Percentiles rank a stretch among this genome's conserved stretches.
Conservation (phyloP, 2,888 invertebrate species). For the Thalpophila matura region DNA sequence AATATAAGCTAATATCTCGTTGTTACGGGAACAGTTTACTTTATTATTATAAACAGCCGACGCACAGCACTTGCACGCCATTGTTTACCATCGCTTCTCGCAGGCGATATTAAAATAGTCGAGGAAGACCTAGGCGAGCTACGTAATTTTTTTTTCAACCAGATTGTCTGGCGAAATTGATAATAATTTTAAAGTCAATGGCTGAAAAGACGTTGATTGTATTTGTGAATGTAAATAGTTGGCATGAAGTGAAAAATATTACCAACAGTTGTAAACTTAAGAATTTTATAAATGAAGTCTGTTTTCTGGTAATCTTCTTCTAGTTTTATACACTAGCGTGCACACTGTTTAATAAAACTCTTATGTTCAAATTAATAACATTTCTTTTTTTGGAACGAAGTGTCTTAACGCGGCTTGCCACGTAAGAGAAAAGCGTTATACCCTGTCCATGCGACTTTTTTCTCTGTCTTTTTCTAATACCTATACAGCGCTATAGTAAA, state of each 20-base stretch:
- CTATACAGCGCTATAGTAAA: too few relatives aligned
- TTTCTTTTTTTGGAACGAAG: too few relatives aligned
- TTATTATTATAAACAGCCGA: constrained; percentile 44
- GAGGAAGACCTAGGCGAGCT: constrained; percentile 23
- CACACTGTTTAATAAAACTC: too few relatives aligned
- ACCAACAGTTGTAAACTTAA: constrained; percentile 8
- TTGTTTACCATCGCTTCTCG: constrained; percentile 48
- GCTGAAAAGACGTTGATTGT: not conserved
- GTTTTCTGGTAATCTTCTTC: not conserved
- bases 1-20: constrained; percentile 34
- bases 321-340: not conserved
- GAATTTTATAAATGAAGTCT: not conserved
- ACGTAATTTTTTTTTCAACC: constrained; percentile 7
- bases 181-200: constrained; percentile 17
- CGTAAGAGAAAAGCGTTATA: too few relatives aligned
- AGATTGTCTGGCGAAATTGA: constrained; percentile 4
- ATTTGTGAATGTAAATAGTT: constrained; percentile 23
- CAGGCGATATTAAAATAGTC: constrained; percentile 56
- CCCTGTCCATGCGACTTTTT: too few relatives aligned
- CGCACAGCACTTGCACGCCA: constrained; percentile 9
- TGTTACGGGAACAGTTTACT: constrained; percentile 34
- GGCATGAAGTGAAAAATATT: constrained; percentile 10
- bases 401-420: too few relatives aligned
- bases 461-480: too few relatives aligned
- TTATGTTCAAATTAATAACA: too few relatives aligned